Evolutionary conservation across 1,140 invertebrate species (phyloP).

Genomic region (Potamilus streckersoni): DNA sequence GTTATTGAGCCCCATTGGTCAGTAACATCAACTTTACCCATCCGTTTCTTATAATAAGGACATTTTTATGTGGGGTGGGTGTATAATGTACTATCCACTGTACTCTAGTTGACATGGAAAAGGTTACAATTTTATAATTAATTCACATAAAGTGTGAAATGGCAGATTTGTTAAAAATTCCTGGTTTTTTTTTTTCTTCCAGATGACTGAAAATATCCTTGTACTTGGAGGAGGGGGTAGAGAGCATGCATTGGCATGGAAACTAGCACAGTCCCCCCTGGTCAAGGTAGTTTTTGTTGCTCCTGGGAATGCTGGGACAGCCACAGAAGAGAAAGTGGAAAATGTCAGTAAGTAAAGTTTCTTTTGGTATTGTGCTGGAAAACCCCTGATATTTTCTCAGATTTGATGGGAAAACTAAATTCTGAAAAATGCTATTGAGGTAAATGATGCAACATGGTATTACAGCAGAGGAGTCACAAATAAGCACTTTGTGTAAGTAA

Average conservation of each 20-base stretch:
- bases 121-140: neutral
- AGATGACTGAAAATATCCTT: slow-evolving; percentile 72
- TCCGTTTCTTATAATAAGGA: too few species aligned
- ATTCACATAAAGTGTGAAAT: neutral
- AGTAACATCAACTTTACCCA: too few species aligned
- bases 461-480: neutral
- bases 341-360: slow-evolving; percentile 55
- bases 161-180: neutral
- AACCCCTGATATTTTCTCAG: neutral
- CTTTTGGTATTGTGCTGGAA: neutral
- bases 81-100: too few species aligned
- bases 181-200: neutral
- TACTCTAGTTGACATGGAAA: slow-evolving; percentile 16
- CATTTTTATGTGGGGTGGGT: too few species aligned
- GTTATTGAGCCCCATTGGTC: too few species aligned
- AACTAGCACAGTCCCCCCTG: slow-evolving; percentile 82
- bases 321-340: slow-evolving; percentile 40
- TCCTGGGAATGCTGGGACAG: slow-evolving; percentile 92
- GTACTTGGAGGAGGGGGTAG: slow-evolving; percentile 94
- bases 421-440: neutral
- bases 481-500: too few species aligned
- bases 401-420: neutral
- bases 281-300: slow-evolving; percentile 82
- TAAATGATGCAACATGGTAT: neutral
- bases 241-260: slow-evolving; percentile 94